Percentiles rank a stretch among this genome's conserved stretches.
phyloP scores from a whole-genome alignment of 2,113 vertebrate species.

The Holacanthus passer region DNA sequence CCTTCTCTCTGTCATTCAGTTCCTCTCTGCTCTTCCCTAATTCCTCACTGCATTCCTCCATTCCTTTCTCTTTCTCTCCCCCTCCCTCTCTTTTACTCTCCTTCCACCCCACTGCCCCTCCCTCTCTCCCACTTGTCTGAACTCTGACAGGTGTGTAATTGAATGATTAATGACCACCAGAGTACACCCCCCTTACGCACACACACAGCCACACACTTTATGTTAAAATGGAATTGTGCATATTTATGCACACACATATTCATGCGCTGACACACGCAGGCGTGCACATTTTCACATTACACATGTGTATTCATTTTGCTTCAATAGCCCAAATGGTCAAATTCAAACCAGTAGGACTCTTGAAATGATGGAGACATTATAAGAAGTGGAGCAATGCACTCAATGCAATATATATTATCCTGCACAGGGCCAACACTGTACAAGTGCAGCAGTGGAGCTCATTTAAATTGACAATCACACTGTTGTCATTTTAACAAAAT shows the following conservation, averaged over 20 bases:
- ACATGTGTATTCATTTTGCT: slow-evolving; percentile 62
- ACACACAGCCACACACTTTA: slow-evolving; percentile 39
- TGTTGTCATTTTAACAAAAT: slow-evolving; percentile 9
- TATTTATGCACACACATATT: slow-evolving; percentile 62
- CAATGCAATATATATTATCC: slow-evolving; percentile 9
- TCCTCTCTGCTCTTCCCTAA: slow-evolving; percentile 35
- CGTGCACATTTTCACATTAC: slow-evolving; percentile 53
- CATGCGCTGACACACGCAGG: slow-evolving; percentile 37
- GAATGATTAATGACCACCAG: slow-evolving; percentile 87
- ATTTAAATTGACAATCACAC: slow-evolving; percentile 1
- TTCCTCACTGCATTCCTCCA: slow-evolving; percentile 49
- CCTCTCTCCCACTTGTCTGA: slow-evolving; percentile 79
- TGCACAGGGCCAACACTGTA: background rate
- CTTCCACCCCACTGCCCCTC: slow-evolving; percentile 6
- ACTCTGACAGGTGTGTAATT: slow-evolving; percentile 91
- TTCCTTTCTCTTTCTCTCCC: slow-evolving; percentile 36
- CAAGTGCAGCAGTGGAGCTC: background rate
- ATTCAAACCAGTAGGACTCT: slow-evolving; percentile 58
- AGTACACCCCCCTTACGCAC: slow-evolving; percentile 22
- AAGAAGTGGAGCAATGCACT: slow-evolving; percentile 20
- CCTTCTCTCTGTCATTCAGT: slow-evolving; percentile 31
- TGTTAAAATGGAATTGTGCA: slow-evolving; percentile 55
- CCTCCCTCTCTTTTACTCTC: background rate
- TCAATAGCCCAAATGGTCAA: slow-evolving; percentile 52
- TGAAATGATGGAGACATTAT: slow-evolving; percentile 55